These are phyloP conservation scores for Kryptolebias marmoratus DNA, from an alignment of 2,113 vertebrate species.

Conservation along the genomic window DNA sequence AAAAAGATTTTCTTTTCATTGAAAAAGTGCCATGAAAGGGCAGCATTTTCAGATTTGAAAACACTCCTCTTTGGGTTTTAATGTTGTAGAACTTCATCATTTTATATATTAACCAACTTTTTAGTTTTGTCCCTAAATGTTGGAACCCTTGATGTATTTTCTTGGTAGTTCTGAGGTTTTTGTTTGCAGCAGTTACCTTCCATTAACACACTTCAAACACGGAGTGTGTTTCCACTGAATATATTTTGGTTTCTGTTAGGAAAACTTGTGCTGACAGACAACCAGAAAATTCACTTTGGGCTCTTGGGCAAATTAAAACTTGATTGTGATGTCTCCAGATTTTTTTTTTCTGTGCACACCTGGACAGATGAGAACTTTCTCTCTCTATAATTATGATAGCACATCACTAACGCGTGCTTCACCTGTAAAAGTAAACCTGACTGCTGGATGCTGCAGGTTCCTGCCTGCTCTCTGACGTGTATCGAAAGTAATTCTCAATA, in stretches of 20 bases:
- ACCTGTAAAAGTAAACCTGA: neutral
- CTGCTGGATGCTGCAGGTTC: conserved; percentile 34
- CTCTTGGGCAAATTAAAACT: conserved; percentile 14
- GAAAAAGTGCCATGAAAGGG: too few relatives aligned
- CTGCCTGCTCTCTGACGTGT: conserved; percentile 24
- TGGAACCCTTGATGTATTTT: too few relatives aligned
- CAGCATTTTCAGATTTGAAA: too few relatives aligned
- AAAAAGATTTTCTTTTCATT: too few relatives aligned
- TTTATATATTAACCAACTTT: too few relatives aligned
- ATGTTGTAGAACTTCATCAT: too few relatives aligned
- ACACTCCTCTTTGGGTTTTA: too few relatives aligned
- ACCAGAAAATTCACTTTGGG: conserved; percentile 19
- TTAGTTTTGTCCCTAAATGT: too few relatives aligned
- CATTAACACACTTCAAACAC: neutral
- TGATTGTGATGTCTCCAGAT: conserved; percentile 7
- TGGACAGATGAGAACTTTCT: conserved; percentile 24
- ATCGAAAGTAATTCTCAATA: neutral
- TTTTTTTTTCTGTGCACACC: conserved; percentile 18
- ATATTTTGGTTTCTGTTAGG: neutral
- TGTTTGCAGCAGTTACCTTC: neutral
- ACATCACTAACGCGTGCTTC: conserved; percentile 6
- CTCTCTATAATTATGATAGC: conserved; percentile 40
- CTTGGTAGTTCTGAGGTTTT: too few relatives aligned
- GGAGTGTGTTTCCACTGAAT: neutral
- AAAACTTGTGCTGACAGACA: conserved; percentile 20